Conservation (phyloP, 1,140 invertebrate genomes). For the Zaprionus tsacasi region DNA sequence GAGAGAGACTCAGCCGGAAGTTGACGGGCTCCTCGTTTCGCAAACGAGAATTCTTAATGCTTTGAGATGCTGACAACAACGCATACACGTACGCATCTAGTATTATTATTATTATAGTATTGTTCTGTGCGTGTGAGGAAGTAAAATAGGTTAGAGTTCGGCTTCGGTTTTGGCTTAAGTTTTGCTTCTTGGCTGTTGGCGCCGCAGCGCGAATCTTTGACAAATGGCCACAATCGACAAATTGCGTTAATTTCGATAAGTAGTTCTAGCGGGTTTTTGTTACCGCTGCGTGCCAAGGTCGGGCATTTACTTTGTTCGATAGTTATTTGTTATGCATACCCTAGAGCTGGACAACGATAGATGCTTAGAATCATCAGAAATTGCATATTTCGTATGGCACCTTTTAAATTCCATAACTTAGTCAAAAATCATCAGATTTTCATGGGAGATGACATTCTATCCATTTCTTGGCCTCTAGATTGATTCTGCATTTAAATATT, state of each 20-base stretch:
- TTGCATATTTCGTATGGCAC: too few relatives aligned
- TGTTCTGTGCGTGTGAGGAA: conserved; percentile 56
- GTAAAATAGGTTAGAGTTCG: conserved; percentile 76
- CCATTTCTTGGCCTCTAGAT: too few relatives aligned
- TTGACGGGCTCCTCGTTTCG: conserved; percentile 31
- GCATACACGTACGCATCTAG: neutral
- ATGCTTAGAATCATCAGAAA: too few relatives aligned
- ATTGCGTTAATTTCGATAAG: conserved; percentile 49
- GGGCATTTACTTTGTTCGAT: conserved; percentile 52
- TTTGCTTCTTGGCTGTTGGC: conserved; percentile 25
- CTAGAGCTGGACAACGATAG: too few relatives aligned
- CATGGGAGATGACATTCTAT: too few relatives aligned
- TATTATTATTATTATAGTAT: conserved; percentile 18
- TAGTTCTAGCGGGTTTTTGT: conserved; percentile 71
- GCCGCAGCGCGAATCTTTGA: conserved; percentile 41
- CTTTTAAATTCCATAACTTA: too few relatives aligned
- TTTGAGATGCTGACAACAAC: neutral
- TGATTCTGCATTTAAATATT: too few relatives aligned
- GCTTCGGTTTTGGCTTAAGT: conserved; percentile 1
- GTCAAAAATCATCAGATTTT: too few relatives aligned
- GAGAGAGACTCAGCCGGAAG: conserved; percentile 54
- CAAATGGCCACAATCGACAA: conserved; percentile 46
- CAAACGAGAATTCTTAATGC: conserved; percentile 60
- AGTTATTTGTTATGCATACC: neutral
- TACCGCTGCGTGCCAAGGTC: conserved; percentile 46